Percentiles rank a stretch among this genome's conserved stretches.
phyloP scores from a whole-genome alignment of 2,888 invertebrate genomes.

The Drosophila glabriapex region DNA sequence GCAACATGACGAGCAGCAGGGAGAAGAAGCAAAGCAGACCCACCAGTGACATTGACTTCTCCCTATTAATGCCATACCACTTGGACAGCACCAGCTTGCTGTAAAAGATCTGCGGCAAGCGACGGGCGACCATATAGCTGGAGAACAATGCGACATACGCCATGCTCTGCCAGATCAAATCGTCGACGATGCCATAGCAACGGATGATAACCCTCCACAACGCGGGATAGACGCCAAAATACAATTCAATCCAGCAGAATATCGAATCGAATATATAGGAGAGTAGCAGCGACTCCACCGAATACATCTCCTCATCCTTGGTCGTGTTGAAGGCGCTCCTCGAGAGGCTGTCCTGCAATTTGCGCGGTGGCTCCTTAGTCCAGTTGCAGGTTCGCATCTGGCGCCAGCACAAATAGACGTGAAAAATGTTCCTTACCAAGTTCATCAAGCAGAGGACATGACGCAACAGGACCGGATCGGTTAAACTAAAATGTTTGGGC shows the following conservation, averaged over 20 bases:
- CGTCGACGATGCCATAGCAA: slow-evolving; percentile 34
- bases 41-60: slow-evolving; percentile 45
- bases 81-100: slow-evolving; percentile 46
- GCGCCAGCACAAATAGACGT: slow-evolving; percentile 49
- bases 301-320: slow-evolving; percentile 37
- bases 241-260: slow-evolving; percentile 56
- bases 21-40: slow-evolving; percentile 51
- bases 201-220: slow-evolving; percentile 43
- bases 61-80: slow-evolving; percentile 25
- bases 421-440: slow-evolving; percentile 35
- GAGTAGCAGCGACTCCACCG: slow-evolving; percentile 29
- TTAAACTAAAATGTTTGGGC: slow-evolving; percentile 7
- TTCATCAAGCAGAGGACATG: slow-evolving; percentile 51
- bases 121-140: slow-evolving; percentile 49
- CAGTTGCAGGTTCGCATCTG: slow-evolving; percentile 37
- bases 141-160: slow-evolving; percentile 46
- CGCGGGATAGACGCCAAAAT: slow-evolving; percentile 28
- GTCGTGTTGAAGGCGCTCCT: slow-evolving; percentile 13
- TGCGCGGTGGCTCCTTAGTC: background rate
- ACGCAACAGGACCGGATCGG: slow-evolving; percentile 57
- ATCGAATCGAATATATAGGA: slow-evolving; percentile 36
- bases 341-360: slow-evolving; percentile 31
- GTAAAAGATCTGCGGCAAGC: slow-evolving; percentile 51
- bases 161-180: slow-evolving; percentile 58
- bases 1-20: slow-evolving; percentile 53